These are phyloP conservation scores for Serinus canaria DNA, from an alignment of 2,113 vertebrate species.

Conservation along the genomic window DNA sequence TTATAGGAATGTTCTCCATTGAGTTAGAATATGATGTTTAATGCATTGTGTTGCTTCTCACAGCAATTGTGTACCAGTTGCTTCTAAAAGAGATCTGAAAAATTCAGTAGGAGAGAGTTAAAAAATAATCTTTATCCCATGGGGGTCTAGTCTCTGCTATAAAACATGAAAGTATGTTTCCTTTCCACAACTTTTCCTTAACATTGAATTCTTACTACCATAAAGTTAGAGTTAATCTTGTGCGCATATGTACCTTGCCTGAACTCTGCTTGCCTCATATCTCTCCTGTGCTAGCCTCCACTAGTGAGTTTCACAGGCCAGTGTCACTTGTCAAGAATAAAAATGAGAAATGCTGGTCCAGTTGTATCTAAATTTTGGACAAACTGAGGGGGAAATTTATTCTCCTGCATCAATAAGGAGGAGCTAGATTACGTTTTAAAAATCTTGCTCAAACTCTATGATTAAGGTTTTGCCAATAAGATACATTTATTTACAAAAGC, in stretches of 20 bases:
- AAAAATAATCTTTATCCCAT: not conserved
- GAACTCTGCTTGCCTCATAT: not conserved
- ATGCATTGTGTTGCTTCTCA: not conserved
- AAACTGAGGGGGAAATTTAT: not conserved
- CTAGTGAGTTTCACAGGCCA: not conserved
- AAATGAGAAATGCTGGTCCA: not conserved
- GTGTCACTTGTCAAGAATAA: not conserved
- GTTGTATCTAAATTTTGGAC: not conserved
- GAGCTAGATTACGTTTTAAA: not conserved
- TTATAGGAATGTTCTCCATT: not conserved
- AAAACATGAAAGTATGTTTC: not conserved
- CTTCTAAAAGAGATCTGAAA: not conserved
- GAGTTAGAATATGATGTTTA: not conserved
- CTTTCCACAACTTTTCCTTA: not conserved
- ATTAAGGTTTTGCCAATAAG: not conserved
- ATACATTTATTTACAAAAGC: not conserved
- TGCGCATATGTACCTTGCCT: not conserved
- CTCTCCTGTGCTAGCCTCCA: not conserved
- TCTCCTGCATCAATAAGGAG: not conserved
- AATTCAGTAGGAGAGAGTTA: not conserved
- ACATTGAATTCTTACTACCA: not conserved
- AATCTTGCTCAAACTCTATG: not conserved
- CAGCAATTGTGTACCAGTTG: rapidly evolving
- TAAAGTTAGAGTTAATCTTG: not conserved
- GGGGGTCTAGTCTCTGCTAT: not conserved